Evolutionary conservation across 2,888 invertebrate species (phyloP).

Genomic region (Coenonympha glycerion): DNA sequence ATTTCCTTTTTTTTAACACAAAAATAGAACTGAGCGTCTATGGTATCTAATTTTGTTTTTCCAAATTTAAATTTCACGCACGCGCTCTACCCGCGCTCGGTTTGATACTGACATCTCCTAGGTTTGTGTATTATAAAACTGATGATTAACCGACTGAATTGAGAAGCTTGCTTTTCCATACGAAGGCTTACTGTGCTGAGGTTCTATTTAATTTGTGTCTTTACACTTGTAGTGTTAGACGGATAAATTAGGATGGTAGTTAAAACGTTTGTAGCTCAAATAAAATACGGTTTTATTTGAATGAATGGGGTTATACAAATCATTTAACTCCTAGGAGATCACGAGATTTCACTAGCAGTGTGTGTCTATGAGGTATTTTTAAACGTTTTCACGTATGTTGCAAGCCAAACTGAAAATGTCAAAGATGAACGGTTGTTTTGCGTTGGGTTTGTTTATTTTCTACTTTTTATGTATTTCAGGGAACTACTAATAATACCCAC

Average conservation of each 20-base stretch:
- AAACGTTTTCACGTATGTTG: conserved; percentile 35
- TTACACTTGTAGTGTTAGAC: conserved; percentile 26
- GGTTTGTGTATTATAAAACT: conserved; percentile 6
- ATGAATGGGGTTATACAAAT: conserved; percentile 21
- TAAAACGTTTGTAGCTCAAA: background rate
- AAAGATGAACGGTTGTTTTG: conserved; percentile 30
- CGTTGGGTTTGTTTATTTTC: conserved; percentile 22
- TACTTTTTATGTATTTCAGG: conserved; percentile 9
- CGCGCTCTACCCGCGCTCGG: conserved; percentile 52
- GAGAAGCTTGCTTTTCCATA: conserved; percentile 21
- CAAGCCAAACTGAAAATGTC: conserved; percentile 54
- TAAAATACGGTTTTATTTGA: conserved; percentile 12
- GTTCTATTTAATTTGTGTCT: conserved; percentile 25
- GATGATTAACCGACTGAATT: conserved; percentile 37
- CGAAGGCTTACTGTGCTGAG: background rate
- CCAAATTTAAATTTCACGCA: conserved; percentile 35
- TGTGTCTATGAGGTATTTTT: conserved; percentile 55
- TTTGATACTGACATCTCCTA: conserved; percentile 45
- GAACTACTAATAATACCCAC: too few relatives aligned
- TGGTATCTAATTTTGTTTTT: conserved; percentile 29
- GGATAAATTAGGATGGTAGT: conserved; percentile 23
- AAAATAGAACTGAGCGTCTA: conserved; percentile 39
- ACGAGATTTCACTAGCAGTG: conserved; percentile 41
- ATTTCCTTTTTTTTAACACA: conserved; percentile 40
- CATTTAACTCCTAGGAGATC: conserved; percentile 31